Evolutionary conservation across 2,797 vertebrate genomes (phyloP), one percentile per base, ranked within the genome.

Genomic region (Schizothorax lantsangensis): DNA sequence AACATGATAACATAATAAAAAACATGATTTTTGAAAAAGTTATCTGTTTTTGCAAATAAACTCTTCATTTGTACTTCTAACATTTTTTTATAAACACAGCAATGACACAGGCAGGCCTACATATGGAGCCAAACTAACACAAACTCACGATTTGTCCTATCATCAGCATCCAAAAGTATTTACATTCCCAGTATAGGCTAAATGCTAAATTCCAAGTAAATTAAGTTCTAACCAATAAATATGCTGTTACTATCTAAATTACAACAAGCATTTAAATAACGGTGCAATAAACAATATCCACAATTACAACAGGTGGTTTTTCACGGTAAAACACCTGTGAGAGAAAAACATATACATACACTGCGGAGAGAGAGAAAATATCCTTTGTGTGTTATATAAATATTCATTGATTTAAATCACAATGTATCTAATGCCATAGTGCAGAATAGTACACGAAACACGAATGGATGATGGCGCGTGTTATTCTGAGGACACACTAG

Each of bases 361-460:
- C 1, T 23, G 11, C 10, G 0, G 17, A 1, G 0, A 23, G 3
- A 38, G 2, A 38, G 0, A 14, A 38, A 38, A 38, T 15, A 57
- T 14, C 6, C 1, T 10, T 33, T 36, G 9, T 7, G 9, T 9
- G 17, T n/a, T n/a, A n/a, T n/a, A n/a, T n/a, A n/a, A n/a, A n/a
- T n/a, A n/a, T n/a, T n/a, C n/a, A n/a, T n/a, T n/a, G n/a, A 64
- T 79, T 45, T 45, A 43, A 15, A 43, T 17, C 52, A 45, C 8
- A 59, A 6, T 17, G 7, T 26, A n/a, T n/a, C 9, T 59, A 10
- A 23, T 15, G 11, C 10, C 14, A 47, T 3, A 21, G 17, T 2
- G 33, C 6, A 49, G 15, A 15, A 6, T 36, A 23, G 3, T 59
- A n/a, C 0, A 49, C 0, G n/a, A 74, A 6, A 9, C 72, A 30